A percentile compares a stretch with the other conserved stretches of the same genome.
phyloP scores from a whole-genome alignment of 1,140 invertebrate genomes.

The Papilio polyxenes region DNA sequence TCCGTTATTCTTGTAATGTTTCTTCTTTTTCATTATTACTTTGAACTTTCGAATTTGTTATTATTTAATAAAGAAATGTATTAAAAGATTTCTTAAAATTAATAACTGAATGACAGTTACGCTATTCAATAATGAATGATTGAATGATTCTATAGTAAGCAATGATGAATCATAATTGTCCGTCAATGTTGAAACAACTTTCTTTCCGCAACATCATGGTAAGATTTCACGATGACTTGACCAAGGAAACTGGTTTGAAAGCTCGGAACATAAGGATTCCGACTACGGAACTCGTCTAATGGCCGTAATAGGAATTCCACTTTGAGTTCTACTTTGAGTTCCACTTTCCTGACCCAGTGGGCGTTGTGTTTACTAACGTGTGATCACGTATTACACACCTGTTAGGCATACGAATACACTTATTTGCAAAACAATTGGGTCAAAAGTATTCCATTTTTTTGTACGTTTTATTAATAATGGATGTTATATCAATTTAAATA shows the following conservation, averaged over 20 bases:
- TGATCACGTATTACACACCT: conserved; percentile 37
- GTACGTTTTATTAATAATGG: conserved; percentile 30
- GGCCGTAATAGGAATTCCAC: conserved; percentile 57
- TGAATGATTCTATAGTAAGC: conserved; percentile 34
- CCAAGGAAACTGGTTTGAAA: conserved; percentile 68
- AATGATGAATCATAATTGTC: conserved; percentile 43
- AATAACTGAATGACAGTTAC: conserved; percentile 31
- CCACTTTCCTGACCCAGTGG: conserved; percentile 60
- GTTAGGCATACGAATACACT: conserved; percentile 33
- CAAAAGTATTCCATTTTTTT: conserved; percentile 14
- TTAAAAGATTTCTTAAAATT: not conserved
- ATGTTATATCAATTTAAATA: conserved; percentile 21
- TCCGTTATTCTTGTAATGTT: no score
- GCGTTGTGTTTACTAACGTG: conserved; percentile 23
- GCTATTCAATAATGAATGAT: conserved; percentile 10
- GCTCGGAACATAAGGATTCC: conserved; percentile 52
- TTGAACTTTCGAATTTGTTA: no score
- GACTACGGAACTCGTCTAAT: conserved; percentile 48
- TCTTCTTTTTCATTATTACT: no score
- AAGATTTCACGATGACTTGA: conserved; percentile 68
- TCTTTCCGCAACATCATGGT: conserved; percentile 51
- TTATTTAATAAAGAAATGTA: no score
- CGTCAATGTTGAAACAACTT: conserved; percentile 64
- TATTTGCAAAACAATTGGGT: conserved; percentile 14
- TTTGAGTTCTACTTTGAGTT: conserved; percentile 54